Evolutionary conservation across 1,140 invertebrate species (phyloP), one percentile per base, ranked within the genome.

Genomic region (Heliothis virescens): DNA sequence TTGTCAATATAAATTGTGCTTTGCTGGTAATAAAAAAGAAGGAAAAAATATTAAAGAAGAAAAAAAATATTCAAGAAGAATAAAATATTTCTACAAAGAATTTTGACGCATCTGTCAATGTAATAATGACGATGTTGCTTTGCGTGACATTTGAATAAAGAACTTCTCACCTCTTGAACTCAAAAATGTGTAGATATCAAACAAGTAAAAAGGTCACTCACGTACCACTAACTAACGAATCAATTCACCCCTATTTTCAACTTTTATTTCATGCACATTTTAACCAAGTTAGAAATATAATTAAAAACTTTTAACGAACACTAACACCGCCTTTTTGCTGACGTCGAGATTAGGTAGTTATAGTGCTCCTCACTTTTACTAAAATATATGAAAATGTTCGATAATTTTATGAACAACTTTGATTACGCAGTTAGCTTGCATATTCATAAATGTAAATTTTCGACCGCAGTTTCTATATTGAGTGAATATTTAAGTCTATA

Each of bases 251-350:
- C 5, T 1, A 5, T 16, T n/a, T 57, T 57, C 16, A 57, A 16
- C 55, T 3, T 57, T 21, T 9, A 18, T 12, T 15, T 9, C 15
- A 55, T 55, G 13, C n/a, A 55, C 15, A 1, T 57, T 59, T 59
- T 12, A 2, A 26, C 21, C 11, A 29, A 59, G 11, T 59, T 29
- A 26, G 16, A 34, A 72, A 57, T 26, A 55, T 13, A 34, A 72
- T 72, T 57, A 57, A 50, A 55, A 72, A 72, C 21, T 72, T 72
- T 41, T 72, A 72, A 72, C 29, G 21, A 72, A 72, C 16, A 26
- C 16, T 53, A 10, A 12, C 26, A 34, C 9, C 11, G 0, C 29
- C 21, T 53, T 72, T 67, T 18, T 41, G 69, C 52, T 29, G 52
- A 13, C 34, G 16, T 53, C 34, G 50, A 16, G 21, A 41, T 57